Percentiles rank a stretch among this genome's conserved stretches.
These are phyloP conservation scores for Chloroclysta siterata DNA, from an alignment of 2,888 invertebrate species.

Conservation along the genomic window DNA sequence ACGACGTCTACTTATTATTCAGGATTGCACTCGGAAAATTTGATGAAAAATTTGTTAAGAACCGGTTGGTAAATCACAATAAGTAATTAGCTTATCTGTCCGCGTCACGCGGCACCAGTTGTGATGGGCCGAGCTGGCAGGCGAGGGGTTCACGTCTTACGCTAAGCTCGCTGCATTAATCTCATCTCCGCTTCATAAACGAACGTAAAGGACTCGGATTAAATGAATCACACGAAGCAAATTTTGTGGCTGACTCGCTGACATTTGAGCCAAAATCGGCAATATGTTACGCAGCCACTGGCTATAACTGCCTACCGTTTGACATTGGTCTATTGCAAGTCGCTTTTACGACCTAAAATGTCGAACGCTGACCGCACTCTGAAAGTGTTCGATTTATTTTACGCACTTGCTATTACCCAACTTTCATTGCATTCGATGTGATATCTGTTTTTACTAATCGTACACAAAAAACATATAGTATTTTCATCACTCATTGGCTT, in stretches of 20 bases:
- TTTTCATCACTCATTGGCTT: not conserved
- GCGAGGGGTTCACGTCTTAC: constrained; percentile 63
- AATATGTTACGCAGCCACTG: constrained; percentile 17
- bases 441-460: not conserved
- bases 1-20: constrained; percentile 73
- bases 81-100: constrained; percentile 81
- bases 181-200: constrained; percentile 73
- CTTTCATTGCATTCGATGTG: constrained; percentile 14
- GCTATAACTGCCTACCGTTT: constrained; percentile 22
- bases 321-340: constrained; percentile 27
- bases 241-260: constrained; percentile 55
- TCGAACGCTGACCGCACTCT: constrained; percentile 25
- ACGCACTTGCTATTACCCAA: constrained; percentile 22
- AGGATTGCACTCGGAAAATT: constrained; percentile 68
- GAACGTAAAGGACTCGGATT: constrained; percentile 67
- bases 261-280: constrained; percentile 41
- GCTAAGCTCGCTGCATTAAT: constrained; percentile 72
- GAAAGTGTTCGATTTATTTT: constrained; percentile 28
- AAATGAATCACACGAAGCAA: constrained; percentile 63
- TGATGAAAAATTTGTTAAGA: constrained; percentile 69
- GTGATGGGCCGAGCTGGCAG: constrained; percentile 46
- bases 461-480: not conserved
- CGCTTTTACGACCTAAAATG: constrained; percentile 32
- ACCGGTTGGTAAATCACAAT: constrained; percentile 74
- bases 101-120: constrained; percentile 63